These are phyloP conservation scores for Hylaeus volcanicus DNA, from an alignment of 1,140 invertebrate genomes.

Conservation along the genomic window DNA sequence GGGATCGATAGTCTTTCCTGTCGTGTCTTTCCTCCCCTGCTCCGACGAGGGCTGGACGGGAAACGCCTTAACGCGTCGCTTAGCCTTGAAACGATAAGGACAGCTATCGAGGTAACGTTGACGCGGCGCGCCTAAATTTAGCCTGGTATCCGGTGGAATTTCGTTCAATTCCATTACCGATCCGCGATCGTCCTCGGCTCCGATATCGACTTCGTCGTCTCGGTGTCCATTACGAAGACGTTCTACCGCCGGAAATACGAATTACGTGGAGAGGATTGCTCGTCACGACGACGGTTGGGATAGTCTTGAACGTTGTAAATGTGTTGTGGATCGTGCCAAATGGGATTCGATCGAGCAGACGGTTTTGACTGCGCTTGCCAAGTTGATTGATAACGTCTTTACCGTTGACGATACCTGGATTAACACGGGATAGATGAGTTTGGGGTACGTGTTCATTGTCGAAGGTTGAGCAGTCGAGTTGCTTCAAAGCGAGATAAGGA, in stretches of 20 bases:
- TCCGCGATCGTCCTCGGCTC: constrained; percentile 7
- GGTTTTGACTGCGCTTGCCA: too few relatives aligned
- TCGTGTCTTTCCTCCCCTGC: not conserved
- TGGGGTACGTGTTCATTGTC: too few relatives aligned
- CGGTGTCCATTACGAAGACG: constrained; percentile 25
- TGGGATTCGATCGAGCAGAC: too few relatives aligned
- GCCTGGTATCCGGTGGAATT: constrained; percentile 26
- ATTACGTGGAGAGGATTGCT: constrained; percentile 31
- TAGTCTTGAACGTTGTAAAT: too few relatives aligned
- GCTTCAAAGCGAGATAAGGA: too few relatives aligned
- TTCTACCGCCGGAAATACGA: constrained; percentile 28
- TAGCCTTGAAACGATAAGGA: constrained; percentile 34
- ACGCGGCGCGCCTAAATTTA: not conserved
- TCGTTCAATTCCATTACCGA: constrained; percentile 48
- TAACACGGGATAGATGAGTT: too few relatives aligned
- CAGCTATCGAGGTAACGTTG: constrained; percentile 18
- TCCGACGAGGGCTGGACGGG: constrained; percentile 19
- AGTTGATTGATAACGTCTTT: too few relatives aligned
- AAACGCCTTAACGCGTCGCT: constrained; percentile 61
- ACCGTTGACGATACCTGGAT: too few relatives aligned
- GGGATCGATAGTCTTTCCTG: constrained; percentile 46
- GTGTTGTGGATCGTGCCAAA: too few relatives aligned
- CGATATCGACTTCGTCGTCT: constrained; percentile 1
- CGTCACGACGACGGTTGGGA: not conserved
- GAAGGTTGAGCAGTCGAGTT: too few relatives aligned